Percentiles rank a stretch among this genome's conserved stretches.
These are phyloP conservation scores for Seira musarum DNA, from an alignment of 2,888 invertebrate genomes.

Conservation along the genomic window DNA sequence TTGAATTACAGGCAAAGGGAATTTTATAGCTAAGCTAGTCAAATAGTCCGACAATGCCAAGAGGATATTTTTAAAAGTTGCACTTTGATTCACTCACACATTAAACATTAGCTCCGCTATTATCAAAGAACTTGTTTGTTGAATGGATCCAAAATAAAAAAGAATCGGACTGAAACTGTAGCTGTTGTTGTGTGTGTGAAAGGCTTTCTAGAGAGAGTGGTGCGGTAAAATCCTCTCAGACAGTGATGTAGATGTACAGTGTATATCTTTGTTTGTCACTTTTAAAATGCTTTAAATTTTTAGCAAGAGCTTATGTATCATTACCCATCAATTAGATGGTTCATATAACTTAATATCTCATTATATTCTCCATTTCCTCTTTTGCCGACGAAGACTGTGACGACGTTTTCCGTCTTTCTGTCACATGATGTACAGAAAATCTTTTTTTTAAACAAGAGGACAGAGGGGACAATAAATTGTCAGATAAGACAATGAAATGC, in stretches of 20 bases:
- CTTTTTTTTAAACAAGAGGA: no score
- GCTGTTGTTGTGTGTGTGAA: not conserved
- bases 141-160: not conserved
- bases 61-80: not conserved
- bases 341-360: conserved; percentile 64
- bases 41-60: not conserved
- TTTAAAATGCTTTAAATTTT: conserved; percentile 37
- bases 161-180: not conserved
- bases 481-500: no score
- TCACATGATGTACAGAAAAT: no score
- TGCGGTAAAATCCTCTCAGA: not conserved
- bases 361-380: conserved; percentile 50
- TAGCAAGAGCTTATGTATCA: conserved; percentile 56
- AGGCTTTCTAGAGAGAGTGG: not conserved
- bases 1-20: not conserved
- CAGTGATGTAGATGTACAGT: not conserved
- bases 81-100: not conserved
- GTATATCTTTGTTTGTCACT: conserved; percentile 2
- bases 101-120: not conserved
- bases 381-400: not conserved
- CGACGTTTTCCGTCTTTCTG: no score
- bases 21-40: not conserved
- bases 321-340: conserved; percentile 64
- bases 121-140: not conserved
- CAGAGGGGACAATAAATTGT: no score